phyloP scores from a whole-genome alignment of 2,113 vertebrate species.

The Cinclus cinclus region DNA sequence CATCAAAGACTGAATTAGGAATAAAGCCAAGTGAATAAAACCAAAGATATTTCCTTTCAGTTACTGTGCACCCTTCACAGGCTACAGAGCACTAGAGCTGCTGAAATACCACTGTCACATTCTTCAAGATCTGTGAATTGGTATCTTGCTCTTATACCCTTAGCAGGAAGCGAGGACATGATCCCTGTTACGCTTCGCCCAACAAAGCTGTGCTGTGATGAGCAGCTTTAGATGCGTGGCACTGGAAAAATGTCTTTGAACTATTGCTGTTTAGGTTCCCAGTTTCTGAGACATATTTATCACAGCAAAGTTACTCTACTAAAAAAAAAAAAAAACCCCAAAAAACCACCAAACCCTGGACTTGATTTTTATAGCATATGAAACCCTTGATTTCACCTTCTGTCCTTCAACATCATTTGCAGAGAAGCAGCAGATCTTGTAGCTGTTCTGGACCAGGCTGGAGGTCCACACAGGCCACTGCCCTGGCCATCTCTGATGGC shows the following conservation, averaged over 20 bases:
- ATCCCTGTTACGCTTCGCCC: background rate
- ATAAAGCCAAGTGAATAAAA: constrained; percentile 61
- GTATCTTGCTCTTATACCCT: background rate
- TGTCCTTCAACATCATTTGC: background rate
- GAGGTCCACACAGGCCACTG: background rate
- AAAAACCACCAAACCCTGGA: background rate
- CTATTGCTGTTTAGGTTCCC: background rate
- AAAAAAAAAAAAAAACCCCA: background rate
- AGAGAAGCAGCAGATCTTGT: background rate
- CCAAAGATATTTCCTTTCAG: constrained; percentile 64
- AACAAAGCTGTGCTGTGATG: background rate
- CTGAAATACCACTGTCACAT: constrained; percentile 36
- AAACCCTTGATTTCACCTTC: background rate
- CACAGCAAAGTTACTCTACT: background rate
- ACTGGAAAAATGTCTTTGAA: constrained; percentile 25
- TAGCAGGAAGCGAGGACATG: accelerated
- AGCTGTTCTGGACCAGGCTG: background rate
- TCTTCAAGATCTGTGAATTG: constrained; percentile 21
- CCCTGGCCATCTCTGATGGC: accelerated
- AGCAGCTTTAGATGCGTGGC: background rate
- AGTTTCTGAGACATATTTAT: background rate
- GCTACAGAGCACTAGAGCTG: constrained; percentile 34
- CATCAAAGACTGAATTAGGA: constrained; percentile 68
- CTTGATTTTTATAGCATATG: background rate
- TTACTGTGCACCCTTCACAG: constrained; percentile 39